Conservation (phyloP, 2,113 vertebrate genomes). For the Suncus etruscus region DNA sequence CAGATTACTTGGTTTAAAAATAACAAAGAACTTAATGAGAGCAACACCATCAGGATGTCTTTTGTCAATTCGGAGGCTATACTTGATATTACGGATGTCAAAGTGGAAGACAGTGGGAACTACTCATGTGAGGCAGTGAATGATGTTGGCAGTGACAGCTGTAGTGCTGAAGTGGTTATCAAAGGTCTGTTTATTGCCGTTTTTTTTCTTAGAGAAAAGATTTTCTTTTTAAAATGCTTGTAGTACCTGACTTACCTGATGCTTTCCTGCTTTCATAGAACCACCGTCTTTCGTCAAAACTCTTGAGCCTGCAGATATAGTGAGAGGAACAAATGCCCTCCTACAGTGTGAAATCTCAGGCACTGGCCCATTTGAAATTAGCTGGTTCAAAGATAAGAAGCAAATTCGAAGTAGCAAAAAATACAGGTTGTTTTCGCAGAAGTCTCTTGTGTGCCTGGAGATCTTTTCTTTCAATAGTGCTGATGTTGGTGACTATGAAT, state of each 20-base stretch:
- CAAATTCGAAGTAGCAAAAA: conserved; percentile 93
- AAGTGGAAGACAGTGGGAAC: conserved; percentile 93
- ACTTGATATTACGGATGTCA: conserved; percentile 91
- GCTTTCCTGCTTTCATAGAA: conserved; percentile 90
- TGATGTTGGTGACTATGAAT: conserved; percentile 98
- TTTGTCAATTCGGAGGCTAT: conserved; percentile 92
- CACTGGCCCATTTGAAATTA: conserved; percentile 96
- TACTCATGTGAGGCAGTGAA: conserved; percentile 97
- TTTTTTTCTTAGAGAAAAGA: conserved; percentile 54
- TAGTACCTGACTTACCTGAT: conserved; percentile 72
- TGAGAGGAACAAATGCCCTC: conserved; percentile 91
- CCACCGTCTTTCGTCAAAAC: conserved; percentile 95
- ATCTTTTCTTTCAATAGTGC: conserved; percentile 95
- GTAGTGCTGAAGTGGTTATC: conserved; percentile 91
- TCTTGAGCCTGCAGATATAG: conserved; percentile 93
- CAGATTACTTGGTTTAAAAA: conserved; percentile 97
- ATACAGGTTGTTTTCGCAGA: conserved; percentile 92
- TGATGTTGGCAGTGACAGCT: conserved; percentile 96
- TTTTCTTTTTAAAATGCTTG: background rate
- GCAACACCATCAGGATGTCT: conserved; percentile 92
- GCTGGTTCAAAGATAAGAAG: conserved; percentile 98
- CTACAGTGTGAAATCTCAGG: conserved; percentile 96
- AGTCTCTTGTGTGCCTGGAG: conserved; percentile 92
- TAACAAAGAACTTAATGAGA: conserved; percentile 93
- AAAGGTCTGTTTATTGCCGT: conserved; percentile 93